phyloP scores from a whole-genome alignment of 2,113 vertebrate species.

The Zosterops lateralis region DNA sequence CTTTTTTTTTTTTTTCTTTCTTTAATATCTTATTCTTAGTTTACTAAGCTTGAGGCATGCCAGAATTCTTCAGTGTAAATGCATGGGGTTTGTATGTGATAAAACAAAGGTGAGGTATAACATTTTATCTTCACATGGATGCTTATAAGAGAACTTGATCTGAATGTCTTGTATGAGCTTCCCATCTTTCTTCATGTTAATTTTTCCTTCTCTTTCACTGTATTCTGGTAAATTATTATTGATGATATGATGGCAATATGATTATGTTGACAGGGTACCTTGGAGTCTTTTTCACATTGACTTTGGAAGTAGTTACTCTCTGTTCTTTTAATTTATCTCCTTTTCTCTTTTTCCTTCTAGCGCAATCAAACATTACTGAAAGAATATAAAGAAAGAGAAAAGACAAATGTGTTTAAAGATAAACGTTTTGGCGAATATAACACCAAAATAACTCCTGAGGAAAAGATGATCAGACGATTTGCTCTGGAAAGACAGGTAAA shows the following conservation, averaged over 20 bases:
- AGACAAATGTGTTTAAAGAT: constrained; percentile 85
- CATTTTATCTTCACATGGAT: background rate
- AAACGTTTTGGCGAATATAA: constrained; percentile 90
- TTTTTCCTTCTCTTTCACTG: background rate
- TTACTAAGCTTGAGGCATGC: background rate
- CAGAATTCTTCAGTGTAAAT: background rate
- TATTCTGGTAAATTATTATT: background rate
- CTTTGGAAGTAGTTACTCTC: background rate
- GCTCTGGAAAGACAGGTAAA: constrained; percentile 92
- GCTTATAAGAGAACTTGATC: background rate
- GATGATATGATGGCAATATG: background rate
- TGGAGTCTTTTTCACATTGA: background rate
- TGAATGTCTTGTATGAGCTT: background rate
- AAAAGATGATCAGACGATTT: constrained; percentile 92
- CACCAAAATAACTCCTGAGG: constrained; percentile 83
- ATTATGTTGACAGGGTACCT: background rate
- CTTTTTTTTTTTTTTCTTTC: background rate
- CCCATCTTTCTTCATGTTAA: background rate
- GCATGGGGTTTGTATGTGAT: background rate
- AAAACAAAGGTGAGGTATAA: background rate
- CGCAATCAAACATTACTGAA: constrained; percentile 90
- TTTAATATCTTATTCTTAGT: background rate
- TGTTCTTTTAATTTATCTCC: background rate
- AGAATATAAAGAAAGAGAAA: constrained; percentile 88
- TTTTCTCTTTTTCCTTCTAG: constrained; percentile 61